Base-by-base conservation (phyloP, 2,797 vertebrate genomes). In the Clarias pachynema region DNA sequence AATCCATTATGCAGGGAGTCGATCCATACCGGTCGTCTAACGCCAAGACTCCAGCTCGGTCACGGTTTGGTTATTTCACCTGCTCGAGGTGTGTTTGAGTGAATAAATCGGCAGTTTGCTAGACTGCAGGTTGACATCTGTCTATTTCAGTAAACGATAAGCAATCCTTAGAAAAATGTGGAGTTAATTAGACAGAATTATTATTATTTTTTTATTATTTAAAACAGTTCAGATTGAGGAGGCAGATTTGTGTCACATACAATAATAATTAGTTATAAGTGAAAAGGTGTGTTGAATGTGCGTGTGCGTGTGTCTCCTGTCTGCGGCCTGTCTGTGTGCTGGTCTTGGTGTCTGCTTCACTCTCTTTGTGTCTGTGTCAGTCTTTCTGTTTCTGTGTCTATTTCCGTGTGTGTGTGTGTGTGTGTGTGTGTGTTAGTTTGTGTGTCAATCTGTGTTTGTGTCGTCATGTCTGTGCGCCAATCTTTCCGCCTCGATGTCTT, bases 21-120 rank as follows among this genome's bases (percentile, higher is more conserved):
- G 56, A 86, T 90, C 90, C 90, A 91, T 86, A 91, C 84, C 79
- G 31, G 84, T 75, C 53, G 59, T 87, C 84, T 86, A 88, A 78
- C 66, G 22, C 57, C 6, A 14, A 44, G 60, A 49, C 44, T 40
- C 9, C 20, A 34, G 74, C 4, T 34, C 15, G 49, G 49, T 75
- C n/a, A 56, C 7, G 56, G 26, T 75, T 75, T 29, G 29, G 31
- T 78, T 56, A 78, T 78, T 60, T 59, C 22, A 37, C 56, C 31
- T 78, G 10, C 20, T 77, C 4, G 34, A 14, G 73, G 5, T 75
- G 53, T 29, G 73, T 77, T 75, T 57, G 53, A 59, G 29, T 57
- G 29, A 77, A 77, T 34, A 75, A 75, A 31, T 22, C 26, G 22
- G 26, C 53, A 57, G 26, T 59, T 24, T 22, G 18, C 29, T 57